A percentile compares a stretch with the other conserved stretches of the same genome.
These are phyloP conservation scores for Maconellicoccus hirsutus DNA, from an alignment of 1,140 invertebrate species.

Conservation along the genomic window DNA sequence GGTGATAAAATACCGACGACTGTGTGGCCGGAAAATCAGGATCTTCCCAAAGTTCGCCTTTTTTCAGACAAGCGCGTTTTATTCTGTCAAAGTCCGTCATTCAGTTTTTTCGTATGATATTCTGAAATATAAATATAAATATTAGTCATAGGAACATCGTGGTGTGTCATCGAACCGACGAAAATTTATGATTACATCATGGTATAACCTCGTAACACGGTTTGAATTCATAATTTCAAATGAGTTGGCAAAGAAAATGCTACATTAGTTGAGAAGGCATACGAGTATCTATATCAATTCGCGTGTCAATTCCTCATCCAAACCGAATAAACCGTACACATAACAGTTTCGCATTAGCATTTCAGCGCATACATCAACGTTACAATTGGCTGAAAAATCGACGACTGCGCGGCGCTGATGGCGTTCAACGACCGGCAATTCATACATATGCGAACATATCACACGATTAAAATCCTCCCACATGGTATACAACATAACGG, in stretches of 20 bases:
- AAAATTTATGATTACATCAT: no score
- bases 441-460: neutral
- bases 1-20: slow-evolving; percentile 82
- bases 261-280: no score
- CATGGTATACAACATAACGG: neutral
- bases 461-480: neutral
- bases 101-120: neutral
- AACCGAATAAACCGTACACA: neutral
- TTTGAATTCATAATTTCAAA: no score
- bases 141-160: neutral
- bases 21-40: slow-evolving; percentile 79
- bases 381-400: neutral
- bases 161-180: no score
- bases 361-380: neutral
- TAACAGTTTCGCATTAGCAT: neutral
- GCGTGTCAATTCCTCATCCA: no score
- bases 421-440: neutral
- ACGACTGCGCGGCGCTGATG: neutral
- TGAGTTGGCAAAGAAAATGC: no score
- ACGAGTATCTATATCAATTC: no score
- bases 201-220: no score
- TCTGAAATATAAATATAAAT: neutral
- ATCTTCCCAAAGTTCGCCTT: slow-evolving; percentile 79
- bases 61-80: slow-evolving; percentile 61
- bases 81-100: slow-evolving; percentile 72